A percentile compares a stretch with the other conserved stretches of the same genome.
Evolutionary conservation across 2,888 invertebrate species (phyloP).

Genomic region (Limnephilus auricula): DNA sequence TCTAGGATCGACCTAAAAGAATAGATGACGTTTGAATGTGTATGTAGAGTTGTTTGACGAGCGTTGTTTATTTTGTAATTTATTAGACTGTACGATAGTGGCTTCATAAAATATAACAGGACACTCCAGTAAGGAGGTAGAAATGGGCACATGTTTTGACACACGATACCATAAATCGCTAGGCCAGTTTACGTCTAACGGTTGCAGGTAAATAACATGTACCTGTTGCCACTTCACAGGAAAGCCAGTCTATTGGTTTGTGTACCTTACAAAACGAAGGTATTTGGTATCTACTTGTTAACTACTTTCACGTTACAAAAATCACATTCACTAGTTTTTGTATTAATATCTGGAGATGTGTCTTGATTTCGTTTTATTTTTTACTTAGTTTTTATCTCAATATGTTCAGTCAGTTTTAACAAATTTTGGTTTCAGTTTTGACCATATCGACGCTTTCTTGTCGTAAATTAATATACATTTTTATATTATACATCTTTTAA

Average conservation of each 20-base stretch:
- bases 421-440: no score
- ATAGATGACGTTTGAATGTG: no score
- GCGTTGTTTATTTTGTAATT: no score
- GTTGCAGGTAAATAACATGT: not conserved
- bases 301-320: not conserved
- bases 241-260: not conserved
- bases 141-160: not conserved
- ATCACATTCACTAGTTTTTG: not conserved
- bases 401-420: no score
- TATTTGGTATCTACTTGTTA: not conserved
- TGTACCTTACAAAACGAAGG: not conserved
- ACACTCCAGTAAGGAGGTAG: not conserved
- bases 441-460: no score
- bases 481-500: no score
- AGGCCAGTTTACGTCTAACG: not conserved
- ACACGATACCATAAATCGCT: not conserved
- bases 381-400: no score
- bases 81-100: not conserved
- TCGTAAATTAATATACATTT: no score
- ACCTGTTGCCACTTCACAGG: not conserved
- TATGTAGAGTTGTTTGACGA: no score
- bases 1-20: no score
- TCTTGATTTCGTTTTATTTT: not conserved
- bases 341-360: not conserved
- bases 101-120: not conserved